These are phyloP conservation scores for Zosterops japonicus DNA, from an alignment of 2,113 vertebrate species.

Conservation along the genomic window DNA sequence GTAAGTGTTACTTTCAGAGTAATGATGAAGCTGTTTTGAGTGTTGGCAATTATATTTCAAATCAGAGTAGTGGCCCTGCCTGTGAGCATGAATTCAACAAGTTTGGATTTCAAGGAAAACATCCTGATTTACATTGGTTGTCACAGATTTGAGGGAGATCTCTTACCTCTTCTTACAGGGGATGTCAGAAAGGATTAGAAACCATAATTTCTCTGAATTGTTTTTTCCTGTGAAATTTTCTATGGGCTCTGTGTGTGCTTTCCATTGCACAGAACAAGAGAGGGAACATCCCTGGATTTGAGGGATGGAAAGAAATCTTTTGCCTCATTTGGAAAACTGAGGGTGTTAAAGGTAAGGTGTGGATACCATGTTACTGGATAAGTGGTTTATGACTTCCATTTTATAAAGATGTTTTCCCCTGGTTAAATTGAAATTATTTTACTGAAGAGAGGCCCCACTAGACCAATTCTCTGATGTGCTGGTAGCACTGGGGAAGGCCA, in stretches of 20 bases:
- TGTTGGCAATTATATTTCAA: neutral
- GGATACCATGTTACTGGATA: fast-evolving
- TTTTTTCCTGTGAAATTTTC: neutral
- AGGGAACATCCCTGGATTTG: neutral
- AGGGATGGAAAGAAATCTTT: neutral
- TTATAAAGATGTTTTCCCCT: neutral
- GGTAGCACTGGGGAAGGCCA: neutral
- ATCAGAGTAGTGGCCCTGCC: neutral
- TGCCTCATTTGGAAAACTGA: neutral
- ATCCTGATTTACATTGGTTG: neutral
- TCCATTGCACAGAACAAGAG: fast-evolving
- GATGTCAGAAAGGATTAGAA: neutral
- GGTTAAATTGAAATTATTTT: neutral
- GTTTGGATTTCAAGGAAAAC: neutral
- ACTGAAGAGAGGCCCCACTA: neutral
- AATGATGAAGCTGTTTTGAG: neutral
- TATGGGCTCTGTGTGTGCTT: neutral
- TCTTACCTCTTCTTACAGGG: neutral
- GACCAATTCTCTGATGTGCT: neutral
- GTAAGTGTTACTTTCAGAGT: neutral
- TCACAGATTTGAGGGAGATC: neutral
- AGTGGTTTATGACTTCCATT: neutral
- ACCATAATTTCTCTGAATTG: neutral
- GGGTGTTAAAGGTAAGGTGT: neutral
- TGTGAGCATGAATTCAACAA: neutral